Evolutionary conservation across 2,888 invertebrate genomes (phyloP).

Genomic region (Trachelus stipa): DNA sequence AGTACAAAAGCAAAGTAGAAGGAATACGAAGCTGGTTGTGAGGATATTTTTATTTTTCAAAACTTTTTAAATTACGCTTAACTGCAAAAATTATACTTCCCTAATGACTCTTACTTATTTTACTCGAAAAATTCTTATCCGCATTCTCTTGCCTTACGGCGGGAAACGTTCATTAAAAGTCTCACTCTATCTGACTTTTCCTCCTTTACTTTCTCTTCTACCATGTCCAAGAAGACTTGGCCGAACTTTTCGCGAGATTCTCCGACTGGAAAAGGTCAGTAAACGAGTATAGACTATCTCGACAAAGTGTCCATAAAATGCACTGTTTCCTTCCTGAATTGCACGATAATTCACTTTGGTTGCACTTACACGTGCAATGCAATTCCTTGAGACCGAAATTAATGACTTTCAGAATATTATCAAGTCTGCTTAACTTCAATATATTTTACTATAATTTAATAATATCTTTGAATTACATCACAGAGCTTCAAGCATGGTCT

Average conservation of each 20-base stretch:
- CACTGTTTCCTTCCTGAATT: background rate
- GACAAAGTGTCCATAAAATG: background rate
- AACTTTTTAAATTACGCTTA: constrained; percentile 58
- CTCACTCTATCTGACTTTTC: background rate
- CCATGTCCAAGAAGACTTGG: background rate
- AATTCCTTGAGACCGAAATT: background rate
- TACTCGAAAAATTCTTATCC: constrained; percentile 37
- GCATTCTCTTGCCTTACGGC: constrained; percentile 3
- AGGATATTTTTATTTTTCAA: constrained; percentile 56
- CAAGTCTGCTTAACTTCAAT: background rate
- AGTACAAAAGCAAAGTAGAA: background rate
- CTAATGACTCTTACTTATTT: constrained; percentile 44
- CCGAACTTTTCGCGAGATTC: constrained; percentile 2
- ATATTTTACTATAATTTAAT: background rate
- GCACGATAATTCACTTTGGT: background rate
- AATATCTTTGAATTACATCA: background rate
- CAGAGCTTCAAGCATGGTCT: background rate
- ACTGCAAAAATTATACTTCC: constrained; percentile 29
- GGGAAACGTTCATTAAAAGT: background rate
- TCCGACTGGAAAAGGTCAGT: background rate
- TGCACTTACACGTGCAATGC: background rate
- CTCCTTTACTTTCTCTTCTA: background rate
- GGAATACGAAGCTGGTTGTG: constrained; percentile 26
- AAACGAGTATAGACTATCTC: background rate
- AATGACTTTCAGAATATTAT: background rate